These are phyloP conservation scores for Mustela nigripes DNA, from an alignment of 2,113 vertebrate species.

Conservation along the genomic window DNA sequence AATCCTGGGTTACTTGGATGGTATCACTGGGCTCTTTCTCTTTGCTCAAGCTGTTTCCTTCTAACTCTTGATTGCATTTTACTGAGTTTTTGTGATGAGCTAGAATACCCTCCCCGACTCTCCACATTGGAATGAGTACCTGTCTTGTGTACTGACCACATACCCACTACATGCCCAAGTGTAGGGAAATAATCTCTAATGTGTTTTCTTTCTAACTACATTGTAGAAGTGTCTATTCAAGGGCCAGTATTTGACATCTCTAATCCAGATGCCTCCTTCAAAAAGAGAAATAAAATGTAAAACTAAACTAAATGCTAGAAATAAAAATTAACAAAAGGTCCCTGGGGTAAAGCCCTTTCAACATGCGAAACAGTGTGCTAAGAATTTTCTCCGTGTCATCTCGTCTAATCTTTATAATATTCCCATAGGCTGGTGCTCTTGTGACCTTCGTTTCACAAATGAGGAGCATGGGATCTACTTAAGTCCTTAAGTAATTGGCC, in stretches of 20 bases:
- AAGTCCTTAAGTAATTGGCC: not conserved
- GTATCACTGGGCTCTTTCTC: not conserved
- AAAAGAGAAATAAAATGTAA: slow-evolving; percentile 32
- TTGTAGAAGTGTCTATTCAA: not conserved
- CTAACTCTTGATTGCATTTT: not conserved
- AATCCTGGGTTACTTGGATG: not conserved
- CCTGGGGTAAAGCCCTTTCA: not conserved
- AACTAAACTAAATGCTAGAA: not conserved
- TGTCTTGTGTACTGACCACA: not conserved
- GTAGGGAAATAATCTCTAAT: not conserved
- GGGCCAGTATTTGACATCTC: not conserved
- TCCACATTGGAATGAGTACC: not conserved
- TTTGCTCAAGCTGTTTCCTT: not conserved
- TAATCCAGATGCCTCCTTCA: not conserved
- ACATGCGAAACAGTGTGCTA: not conserved
- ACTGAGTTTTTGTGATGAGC: not conserved
- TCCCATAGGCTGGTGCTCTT: not conserved
- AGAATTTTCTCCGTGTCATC: not conserved
- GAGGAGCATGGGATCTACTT: fast-evolving
- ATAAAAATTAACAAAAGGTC: not conserved
- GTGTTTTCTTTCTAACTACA: not conserved
- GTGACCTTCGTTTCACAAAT: not conserved
- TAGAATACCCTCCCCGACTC: not conserved
- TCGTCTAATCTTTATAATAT: not conserved
- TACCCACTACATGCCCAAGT: not conserved